Conservation (phyloP, 2,888 invertebrate genomes). For the Agapetus fuscipes region DNA sequence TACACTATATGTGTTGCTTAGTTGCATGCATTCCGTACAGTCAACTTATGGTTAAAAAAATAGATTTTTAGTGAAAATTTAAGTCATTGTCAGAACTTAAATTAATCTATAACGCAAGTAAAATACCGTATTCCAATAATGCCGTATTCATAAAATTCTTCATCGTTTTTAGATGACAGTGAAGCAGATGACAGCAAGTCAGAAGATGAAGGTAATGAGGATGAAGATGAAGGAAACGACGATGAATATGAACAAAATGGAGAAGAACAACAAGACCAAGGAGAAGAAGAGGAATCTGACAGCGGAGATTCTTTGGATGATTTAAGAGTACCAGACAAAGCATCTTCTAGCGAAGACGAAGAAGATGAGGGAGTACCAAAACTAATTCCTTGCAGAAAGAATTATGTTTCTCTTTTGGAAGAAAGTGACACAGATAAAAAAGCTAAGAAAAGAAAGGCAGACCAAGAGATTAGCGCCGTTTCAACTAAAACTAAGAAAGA, state of each 20-base stretch:
- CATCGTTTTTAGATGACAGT: too few relatives aligned
- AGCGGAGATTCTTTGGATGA: conserved; percentile 23
- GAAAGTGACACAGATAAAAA: neutral
- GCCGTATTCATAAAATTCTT: too few relatives aligned
- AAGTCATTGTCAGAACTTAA: too few relatives aligned
- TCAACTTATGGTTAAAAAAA: too few relatives aligned
- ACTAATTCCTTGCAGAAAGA: conserved; percentile 6
- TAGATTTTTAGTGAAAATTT: too few relatives aligned
- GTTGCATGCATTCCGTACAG: too few relatives aligned
- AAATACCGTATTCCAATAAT: too few relatives aligned
- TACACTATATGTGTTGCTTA: too few relatives aligned
- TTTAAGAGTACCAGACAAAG: conserved; percentile 23
- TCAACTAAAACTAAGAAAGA: neutral
- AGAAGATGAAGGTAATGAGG: conserved; percentile 13
- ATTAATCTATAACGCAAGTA: too few relatives aligned
- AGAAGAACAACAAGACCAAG: conserved; percentile 22
- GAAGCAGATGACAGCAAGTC: conserved; percentile 25
- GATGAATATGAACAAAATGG: conserved; percentile 21
- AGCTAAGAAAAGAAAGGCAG: neutral
- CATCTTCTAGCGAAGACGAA: conserved; percentile 16
- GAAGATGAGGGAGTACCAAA: conserved; percentile 17
- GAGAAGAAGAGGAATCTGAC: conserved; percentile 26
- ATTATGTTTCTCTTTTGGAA: neutral
- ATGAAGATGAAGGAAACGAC: conserved; percentile 23
- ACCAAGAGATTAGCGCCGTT: neutral